Conservation (phyloP, 2,113 vertebrate genomes). For the Phrynocephalus versicolor region DNA sequence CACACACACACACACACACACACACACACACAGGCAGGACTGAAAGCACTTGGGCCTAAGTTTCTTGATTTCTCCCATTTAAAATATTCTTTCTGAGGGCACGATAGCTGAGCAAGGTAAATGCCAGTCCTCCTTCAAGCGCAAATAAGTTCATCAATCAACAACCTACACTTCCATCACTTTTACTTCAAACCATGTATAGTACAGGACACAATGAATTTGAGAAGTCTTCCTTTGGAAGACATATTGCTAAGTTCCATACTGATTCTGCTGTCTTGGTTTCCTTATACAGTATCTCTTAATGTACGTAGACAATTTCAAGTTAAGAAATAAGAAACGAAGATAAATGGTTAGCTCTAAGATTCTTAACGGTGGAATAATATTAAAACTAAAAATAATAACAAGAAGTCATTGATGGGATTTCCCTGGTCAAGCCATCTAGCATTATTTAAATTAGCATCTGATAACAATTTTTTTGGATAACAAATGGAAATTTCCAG, state of each 20-base stretch:
- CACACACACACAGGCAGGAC: no score
- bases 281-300: constrained; percentile 34
- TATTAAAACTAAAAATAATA: constrained; percentile 67
- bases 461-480: constrained; percentile 56
- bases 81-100: not conserved
- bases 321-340: constrained; percentile 32
- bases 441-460: constrained; percentile 50
- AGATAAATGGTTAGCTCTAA: not conserved
- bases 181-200: not conserved
- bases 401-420: constrained; percentile 52
- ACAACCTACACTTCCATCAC: not conserved
- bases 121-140: constrained; percentile 9
- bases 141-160: constrained; percentile 23
- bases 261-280: constrained; percentile 18
- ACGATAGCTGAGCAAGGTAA: not conserved
- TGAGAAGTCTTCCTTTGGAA: constrained; percentile 52
- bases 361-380: not conserved
- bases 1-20: no score
- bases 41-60: not conserved
- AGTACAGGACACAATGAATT: constrained; percentile 23
- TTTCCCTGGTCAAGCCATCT: constrained; percentile 60
- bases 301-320: constrained; percentile 42
- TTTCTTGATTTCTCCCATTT: not conserved
- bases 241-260: constrained; percentile 33
- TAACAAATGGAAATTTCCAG: no score